Conservation (phyloP, 2,888 invertebrate species). For the Sepioteuthis lessoniana region DNA sequence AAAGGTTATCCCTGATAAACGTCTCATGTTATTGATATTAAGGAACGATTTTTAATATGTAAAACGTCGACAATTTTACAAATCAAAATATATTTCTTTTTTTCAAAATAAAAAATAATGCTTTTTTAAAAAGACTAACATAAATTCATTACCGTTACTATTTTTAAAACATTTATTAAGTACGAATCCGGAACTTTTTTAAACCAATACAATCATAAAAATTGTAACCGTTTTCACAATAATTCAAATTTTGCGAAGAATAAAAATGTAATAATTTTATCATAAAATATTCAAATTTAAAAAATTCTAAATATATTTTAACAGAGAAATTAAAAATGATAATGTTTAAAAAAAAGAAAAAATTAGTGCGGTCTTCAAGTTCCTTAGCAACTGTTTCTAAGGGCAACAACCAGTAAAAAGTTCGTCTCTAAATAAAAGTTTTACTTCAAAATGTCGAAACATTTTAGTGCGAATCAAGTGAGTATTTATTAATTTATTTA, state of each 20-base stretch:
- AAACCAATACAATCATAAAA: not conserved
- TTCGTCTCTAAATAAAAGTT: constrained; percentile 37
- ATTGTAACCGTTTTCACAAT: not conserved
- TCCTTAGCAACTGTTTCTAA: constrained; percentile 44
- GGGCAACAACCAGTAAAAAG: not conserved
- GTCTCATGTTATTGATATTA: not conserved
- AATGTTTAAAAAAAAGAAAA: not conserved
- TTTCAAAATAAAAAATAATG: not conserved
- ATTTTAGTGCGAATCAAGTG: constrained; percentile 72
- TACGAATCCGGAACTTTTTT: not conserved
- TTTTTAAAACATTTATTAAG: not conserved
- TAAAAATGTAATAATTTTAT: not conserved
- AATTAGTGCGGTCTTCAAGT: not conserved
- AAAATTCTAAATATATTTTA: not conserved
- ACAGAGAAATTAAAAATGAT: not conserved
- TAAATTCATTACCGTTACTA: not conserved
- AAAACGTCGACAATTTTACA: not conserved
- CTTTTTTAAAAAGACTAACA: not conserved
- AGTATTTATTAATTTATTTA: constrained; percentile 41
- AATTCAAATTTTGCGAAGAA: not conserved
- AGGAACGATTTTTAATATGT: not conserved
- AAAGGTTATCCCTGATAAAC: not conserved
- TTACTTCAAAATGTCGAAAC: constrained; percentile 57
- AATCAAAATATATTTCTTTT: not conserved
- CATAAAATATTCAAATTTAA: not conserved